These are phyloP conservation scores for Gisinianus flammeolus DNA, from an alignment of 2,888 invertebrate genomes.

Conservation along the genomic window DNA sequence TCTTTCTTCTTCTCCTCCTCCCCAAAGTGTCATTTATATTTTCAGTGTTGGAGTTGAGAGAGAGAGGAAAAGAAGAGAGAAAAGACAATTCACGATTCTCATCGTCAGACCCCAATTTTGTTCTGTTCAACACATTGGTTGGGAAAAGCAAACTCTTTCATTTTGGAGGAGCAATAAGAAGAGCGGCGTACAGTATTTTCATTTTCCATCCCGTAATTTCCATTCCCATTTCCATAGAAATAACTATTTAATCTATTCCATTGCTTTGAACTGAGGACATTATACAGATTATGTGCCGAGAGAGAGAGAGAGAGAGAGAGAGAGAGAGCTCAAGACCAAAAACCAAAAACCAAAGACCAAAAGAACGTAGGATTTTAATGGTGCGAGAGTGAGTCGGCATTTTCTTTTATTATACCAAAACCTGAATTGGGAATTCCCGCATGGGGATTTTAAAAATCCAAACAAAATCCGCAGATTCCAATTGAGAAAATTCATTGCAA, in stretches of 20 bases:
- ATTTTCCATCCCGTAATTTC: not conserved
- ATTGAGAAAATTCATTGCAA: too few relatives aligned
- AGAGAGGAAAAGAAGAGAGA: conserved; percentile 5
- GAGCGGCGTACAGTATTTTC: not conserved
- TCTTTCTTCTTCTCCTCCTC: conserved; percentile 33
- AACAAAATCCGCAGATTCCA: too few relatives aligned
- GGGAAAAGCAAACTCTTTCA: too few relatives aligned
- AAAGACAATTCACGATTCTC: not conserved
- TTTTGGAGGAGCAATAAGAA: not conserved
- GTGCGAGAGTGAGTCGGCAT: too few relatives aligned
- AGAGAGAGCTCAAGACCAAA: not conserved
- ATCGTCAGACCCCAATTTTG: not conserved
- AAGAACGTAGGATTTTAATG: too few relatives aligned
- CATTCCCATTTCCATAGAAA: not conserved
- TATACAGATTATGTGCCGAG: not conserved
- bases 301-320: not conserved
- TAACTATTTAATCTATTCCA: conserved; percentile 6
- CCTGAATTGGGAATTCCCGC: too few relatives aligned
- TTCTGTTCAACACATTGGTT: not conserved
- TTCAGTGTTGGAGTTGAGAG: conserved; percentile 11
- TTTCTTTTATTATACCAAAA: too few relatives aligned
- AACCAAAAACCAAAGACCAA: too few relatives aligned
- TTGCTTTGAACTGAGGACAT: not conserved
- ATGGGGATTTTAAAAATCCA: too few relatives aligned
- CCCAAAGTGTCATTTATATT: conserved; percentile 54